Evolutionary conservation across 2,888 invertebrate genomes (phyloP), one percentile per base, ranked within the genome.

Genomic region (Machimus rusticus): DNA sequence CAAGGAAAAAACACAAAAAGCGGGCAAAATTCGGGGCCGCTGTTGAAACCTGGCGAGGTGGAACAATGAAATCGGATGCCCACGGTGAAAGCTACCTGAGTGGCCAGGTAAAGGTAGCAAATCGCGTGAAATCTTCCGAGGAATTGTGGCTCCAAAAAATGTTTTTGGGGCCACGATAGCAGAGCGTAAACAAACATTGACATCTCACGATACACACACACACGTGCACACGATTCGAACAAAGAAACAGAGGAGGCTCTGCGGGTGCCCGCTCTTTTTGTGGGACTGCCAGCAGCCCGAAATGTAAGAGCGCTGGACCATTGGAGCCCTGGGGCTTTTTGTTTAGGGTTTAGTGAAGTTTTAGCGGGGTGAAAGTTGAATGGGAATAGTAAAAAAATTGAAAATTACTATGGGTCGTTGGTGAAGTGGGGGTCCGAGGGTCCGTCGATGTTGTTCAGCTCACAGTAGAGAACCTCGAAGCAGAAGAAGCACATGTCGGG

Each of bases 401-500:
- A 89, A 88, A 96, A 97, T 97, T 95, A 98, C 98, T 96, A 98
- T 92, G 98, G 96, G 92, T 98, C 98, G 93, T 99, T 98, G 92
- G 97, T 97, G 93, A 99, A 99, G 93, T 95, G 95, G 91, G 99
- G 98, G 90, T 96, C 95, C 93, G 96, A 96, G 90, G 99, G 99
- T 90, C 97, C 96, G 90, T 98, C 98, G 93, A 97, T 95, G 93
- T 96, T 97, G 93, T 98, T 96, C 91, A 99, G 95, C 94, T 99
- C 98, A 93, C 96, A 96, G 93, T 98, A 97, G 90, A 99, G 95
- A 90, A 99, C 98, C 94, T 99, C 99, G 94, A 99, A 99, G 95
- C 99, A 99, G 94, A 97, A 99, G 94, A 97, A 98, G 93, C 98
- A 98, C 99, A 99, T 99, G 93, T 99, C 99, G 89, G 97, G 96